Evolutionary conservation across 2,113 vertebrate species (phyloP), one percentile per base, ranked within the genome.

Genomic region (Ursus arctos): DNA sequence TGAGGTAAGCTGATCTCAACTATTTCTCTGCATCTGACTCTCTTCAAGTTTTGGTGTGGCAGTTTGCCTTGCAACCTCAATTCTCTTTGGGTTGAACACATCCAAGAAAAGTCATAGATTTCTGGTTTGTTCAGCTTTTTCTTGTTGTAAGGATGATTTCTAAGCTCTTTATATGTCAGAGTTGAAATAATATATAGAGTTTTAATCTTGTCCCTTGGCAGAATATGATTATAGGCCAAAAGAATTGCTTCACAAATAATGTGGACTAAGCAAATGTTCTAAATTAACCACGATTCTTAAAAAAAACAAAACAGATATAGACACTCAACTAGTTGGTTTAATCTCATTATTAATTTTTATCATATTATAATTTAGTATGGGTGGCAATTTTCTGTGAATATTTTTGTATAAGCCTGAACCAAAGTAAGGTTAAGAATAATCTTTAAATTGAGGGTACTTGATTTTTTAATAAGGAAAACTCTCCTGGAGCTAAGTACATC

Each of bases 401-500:
- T 83, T 89, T 95, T 65, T 79, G 55, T 55, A 47, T 6, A 24
- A 16, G 8, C 19, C 4, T 89, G 31, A 86, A 43, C 4, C 53
- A 96, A 79, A 87, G 3, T 93, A 94, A 81, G 10, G 14, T 92
- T 57, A 61, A 69, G 4, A 21, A 81, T 81, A 89, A 88, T n/a
- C 22, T 87, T 83, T 69, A 88, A 88, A 63, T 77, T 81, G 26
- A 84, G 7, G 6, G 77, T 49, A 65, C 1, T 26, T 36, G 26
- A 69, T 53, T 40, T 84, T 94, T 81, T 93, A 59, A n/a, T 36
- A 51, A 74, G 2, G 3, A 82, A 81, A 63, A n/a, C 9, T 55
- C 43, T 63, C 11, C 31, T 59, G 9, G 21, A 57, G 24, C 36
- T 83, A 76, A 83, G 53, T 51, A 7, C 61, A 53, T 65, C 65